Evolutionary conservation across 2,797 vertebrate species (phyloP), one percentile per base, ranked within the genome.

Genomic region (Setipinna tenuifilis): DNA sequence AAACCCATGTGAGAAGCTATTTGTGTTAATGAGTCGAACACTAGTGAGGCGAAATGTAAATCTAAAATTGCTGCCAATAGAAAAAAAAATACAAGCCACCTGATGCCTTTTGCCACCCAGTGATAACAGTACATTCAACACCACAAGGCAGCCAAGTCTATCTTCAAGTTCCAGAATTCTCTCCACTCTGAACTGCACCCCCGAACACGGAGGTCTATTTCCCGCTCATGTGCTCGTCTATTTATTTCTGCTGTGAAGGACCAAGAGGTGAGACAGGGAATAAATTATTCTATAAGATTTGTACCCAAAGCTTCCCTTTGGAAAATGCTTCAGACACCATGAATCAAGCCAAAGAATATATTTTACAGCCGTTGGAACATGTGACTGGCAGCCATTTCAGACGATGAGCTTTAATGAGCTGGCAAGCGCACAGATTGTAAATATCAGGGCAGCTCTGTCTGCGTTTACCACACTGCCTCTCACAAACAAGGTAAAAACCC

Each of bases 401-500:
- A 7, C 16, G 31, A 41, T 41, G 14, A 28, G 14, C 14, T 4
- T 4, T 75, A 75, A 75, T 75, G 68, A 75, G 68, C 17, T 35
- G 68, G 68, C 28, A 19, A 31, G 5, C 68, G 12, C 16, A 17
- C 3, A 41, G 68, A 75, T 75, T 35, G 68, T 75, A 75, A 75
- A 75, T 75, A 75, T 35, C 6, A 3, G 31, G 58, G 14, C 68
- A 75, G 68, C 31, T 9, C 28, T 35, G 31, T 75, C 12, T 35
- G 5, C 31, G 14, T 2, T 28, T 28, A 3, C 14, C 6, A 7
- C 17, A 4, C 68, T 75, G 28, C 25, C 68, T 75, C 9, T 16
- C 68, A 75, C 28, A 75, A 75, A 75, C 68, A 75, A 75, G 68
- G 68, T 75, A 23, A 75, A 41, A 75, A n/a, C n/a, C 68, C 31